Conservation (phyloP, 2,888 invertebrate species). For the Alsophila aescularia region DNA sequence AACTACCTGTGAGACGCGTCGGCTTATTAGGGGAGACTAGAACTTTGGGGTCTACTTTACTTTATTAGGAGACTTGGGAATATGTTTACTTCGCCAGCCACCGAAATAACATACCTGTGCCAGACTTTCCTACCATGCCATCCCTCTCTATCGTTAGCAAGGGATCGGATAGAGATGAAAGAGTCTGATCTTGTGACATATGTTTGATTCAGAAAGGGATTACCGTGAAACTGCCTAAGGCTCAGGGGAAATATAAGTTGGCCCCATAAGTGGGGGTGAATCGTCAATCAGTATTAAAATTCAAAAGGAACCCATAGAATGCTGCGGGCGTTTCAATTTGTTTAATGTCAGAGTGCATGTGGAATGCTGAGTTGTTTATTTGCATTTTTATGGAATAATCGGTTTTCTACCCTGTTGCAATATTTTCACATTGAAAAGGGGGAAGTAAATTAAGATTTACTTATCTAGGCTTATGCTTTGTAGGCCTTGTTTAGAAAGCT, state of each 20-base stretch:
- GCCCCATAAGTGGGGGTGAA: constrained; percentile 65
- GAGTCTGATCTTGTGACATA: constrained; percentile 50
- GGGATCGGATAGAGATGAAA: constrained; percentile 49
- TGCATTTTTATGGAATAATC: constrained; percentile 23
- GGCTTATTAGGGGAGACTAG: constrained; percentile 82
- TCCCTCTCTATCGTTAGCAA: constrained; percentile 47
- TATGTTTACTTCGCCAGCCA: constrained; percentile 69
- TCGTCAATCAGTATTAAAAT: constrained; percentile 76
- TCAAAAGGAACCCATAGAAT: constrained; percentile 56
- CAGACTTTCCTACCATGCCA: constrained; percentile 17
- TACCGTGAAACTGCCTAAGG: constrained; percentile 61
- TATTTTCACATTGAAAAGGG: neutral
- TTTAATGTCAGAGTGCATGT: constrained; percentile 51
- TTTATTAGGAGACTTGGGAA: constrained; percentile 68
- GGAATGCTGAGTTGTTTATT: constrained; percentile 29
- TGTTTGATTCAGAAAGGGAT: constrained; percentile 63
- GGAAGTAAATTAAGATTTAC: neutral
- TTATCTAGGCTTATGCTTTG: too few relatives aligned
- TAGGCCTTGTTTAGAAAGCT: too few relatives aligned
- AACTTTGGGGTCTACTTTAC: constrained; percentile 80
- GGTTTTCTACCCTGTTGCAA: neutral
- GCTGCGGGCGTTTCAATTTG: constrained; percentile 68
- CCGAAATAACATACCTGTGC: constrained; percentile 46
- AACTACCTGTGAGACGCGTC: constrained; percentile 75
- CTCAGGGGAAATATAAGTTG: constrained; percentile 76